phyloP scores from a whole-genome alignment of 2,888 invertebrate species.

The Arctia plantaginis region DNA sequence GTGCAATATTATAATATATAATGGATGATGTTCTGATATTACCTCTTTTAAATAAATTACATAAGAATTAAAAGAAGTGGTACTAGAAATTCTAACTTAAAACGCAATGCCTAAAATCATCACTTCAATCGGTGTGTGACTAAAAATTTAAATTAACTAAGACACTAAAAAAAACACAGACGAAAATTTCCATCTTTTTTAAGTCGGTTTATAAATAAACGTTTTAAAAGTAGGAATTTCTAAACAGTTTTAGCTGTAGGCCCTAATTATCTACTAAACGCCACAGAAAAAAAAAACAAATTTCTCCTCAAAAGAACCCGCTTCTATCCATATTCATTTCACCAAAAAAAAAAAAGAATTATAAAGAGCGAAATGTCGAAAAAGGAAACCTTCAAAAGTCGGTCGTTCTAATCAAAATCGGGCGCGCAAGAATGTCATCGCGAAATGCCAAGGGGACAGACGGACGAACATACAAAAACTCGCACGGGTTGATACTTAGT shows the following conservation, averaged over 20 bases:
- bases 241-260: background rate
- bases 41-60: no score
- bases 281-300: conserved; percentile 4
- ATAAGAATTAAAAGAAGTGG: no score
- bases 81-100: no score
- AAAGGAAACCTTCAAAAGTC: conserved; percentile 35
- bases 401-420: conserved; percentile 74
- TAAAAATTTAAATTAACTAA: no score
- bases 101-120: no score
- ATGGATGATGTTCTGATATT: no score
- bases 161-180: background rate
- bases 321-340: conserved; percentile 52
- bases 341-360: conserved; percentile 44
- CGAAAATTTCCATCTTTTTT: background rate
- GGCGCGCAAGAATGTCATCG: conserved; percentile 75
- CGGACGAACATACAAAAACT: conserved; percentile 73
- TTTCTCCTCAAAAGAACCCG: conserved; percentile 18
- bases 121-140: no score
- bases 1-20: no score
- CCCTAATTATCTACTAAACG: conserved; percentile 21
- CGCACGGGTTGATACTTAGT: conserved; percentile 77
- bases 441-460: conserved; percentile 61
- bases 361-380: conserved; percentile 22
- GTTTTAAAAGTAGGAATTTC: background rate
- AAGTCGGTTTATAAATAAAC: background rate